Evolutionary conservation across 2,113 vertebrate genomes (phyloP).

Genomic region (Paratilapia polleni): DNA sequence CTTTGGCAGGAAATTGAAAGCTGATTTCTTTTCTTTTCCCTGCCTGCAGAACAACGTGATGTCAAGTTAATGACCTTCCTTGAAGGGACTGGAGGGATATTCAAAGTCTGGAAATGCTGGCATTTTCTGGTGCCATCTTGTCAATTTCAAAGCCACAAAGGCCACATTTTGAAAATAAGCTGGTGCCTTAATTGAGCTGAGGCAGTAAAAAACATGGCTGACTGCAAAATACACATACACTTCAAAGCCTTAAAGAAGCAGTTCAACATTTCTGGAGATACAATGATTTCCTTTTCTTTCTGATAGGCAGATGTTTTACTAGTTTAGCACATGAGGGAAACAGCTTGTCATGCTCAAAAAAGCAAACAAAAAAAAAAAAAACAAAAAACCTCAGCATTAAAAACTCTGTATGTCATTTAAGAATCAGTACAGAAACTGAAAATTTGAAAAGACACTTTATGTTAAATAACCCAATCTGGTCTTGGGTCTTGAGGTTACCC

Average conservation of each 20-base stretch:
- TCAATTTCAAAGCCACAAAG: slow-evolving; percentile 5
- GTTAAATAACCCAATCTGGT: too few relatives aligned
- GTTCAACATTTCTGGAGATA: neutral
- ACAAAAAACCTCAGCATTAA: too few relatives aligned
- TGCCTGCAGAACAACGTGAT: neutral
- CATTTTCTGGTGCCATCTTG: neutral
- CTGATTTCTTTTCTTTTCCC: neutral
- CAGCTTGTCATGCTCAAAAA: too few relatives aligned
- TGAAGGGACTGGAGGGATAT: neutral
- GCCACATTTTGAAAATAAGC: neutral
- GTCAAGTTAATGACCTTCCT: neutral
- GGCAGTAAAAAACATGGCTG: neutral
- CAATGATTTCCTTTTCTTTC: neutral
- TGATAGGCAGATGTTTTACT: too few relatives aligned
- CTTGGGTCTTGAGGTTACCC: too few relatives aligned
- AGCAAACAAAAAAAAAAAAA: too few relatives aligned
- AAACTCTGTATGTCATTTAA: too few relatives aligned
- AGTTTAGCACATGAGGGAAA: too few relatives aligned
- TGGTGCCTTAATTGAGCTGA: neutral
- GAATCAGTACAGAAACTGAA: too few relatives aligned
- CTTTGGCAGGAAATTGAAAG: neutral
- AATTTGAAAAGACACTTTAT: too few relatives aligned
- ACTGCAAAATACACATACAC: neutral
- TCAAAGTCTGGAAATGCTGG: neutral
- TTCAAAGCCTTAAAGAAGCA: neutral